phyloP scores from a whole-genome alignment of 2,797 vertebrate genomes.

The Chromobotia macracanthus region DNA sequence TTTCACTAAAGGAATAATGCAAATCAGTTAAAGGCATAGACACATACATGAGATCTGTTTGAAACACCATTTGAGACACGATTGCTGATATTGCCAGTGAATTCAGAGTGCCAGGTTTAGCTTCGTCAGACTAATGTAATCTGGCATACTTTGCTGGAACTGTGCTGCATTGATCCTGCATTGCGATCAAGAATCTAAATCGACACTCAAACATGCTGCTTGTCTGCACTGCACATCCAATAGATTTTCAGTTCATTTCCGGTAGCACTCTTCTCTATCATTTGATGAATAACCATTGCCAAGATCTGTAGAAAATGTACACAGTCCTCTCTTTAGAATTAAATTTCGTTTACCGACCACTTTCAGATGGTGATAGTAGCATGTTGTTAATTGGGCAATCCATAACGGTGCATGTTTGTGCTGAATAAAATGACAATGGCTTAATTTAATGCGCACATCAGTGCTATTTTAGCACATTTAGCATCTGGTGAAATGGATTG shows the following conservation, averaged over 20 bases:
- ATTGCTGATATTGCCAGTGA: too few species aligned
- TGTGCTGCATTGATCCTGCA: not conserved
- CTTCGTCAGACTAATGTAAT: not conserved
- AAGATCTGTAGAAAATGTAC: not conserved
- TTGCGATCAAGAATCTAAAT: not conserved
- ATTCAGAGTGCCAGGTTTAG: not conserved
- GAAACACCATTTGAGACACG: not conserved
- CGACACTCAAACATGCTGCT: not conserved
- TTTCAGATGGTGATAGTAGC: not conserved
- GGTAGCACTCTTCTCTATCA: not conserved
- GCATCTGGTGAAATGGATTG: not conserved
- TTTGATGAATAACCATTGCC: not conserved
- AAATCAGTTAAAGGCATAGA: not conserved
- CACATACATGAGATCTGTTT: not conserved
- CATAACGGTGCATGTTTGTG: not conserved
- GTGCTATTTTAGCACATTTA: not conserved
- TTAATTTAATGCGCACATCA: conserved; percentile 2
- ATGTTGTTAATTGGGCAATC: not conserved
- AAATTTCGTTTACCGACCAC: not conserved
- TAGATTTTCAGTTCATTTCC: not conserved
- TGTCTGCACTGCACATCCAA: not conserved
- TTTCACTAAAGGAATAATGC: conserved; percentile 5
- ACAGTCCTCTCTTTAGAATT: not conserved
- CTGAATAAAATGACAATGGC: not conserved
- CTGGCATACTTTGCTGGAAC: not conserved